Conservation (phyloP, 2,797 vertebrate genomes). For the Ciconia nigra region DNA sequence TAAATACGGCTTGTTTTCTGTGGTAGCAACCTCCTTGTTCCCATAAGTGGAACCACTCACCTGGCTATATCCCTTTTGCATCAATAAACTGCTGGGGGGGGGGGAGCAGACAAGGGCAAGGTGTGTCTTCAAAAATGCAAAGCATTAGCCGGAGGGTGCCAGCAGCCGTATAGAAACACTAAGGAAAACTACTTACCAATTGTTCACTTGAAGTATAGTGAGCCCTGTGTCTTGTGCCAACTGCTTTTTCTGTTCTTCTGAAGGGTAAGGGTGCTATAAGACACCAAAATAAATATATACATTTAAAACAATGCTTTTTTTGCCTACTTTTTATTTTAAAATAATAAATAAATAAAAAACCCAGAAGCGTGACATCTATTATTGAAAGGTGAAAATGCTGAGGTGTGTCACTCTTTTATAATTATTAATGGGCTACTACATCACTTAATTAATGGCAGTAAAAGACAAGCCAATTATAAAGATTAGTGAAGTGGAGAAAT, state of each 20-base stretch:
- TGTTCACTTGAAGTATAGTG: constrained; percentile 99
- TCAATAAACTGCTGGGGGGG: constrained; percentile 75
- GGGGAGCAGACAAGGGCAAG: constrained; percentile 67
- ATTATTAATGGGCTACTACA: constrained; percentile 96
- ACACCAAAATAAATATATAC: constrained; percentile 69
- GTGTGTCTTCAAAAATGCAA: constrained; percentile 76
- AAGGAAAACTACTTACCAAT: constrained; percentile 87
- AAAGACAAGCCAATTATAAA: constrained; percentile 98
- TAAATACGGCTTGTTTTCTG: neutral
- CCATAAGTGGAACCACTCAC: constrained; percentile 29
- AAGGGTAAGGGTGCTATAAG: constrained; percentile 95
- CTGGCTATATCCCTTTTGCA: constrained; percentile 72
- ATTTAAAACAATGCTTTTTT: constrained; percentile 50
- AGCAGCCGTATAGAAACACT: constrained; percentile 71
- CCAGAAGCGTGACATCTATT: constrained; percentile 73
- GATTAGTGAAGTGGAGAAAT: constrained; percentile 97
- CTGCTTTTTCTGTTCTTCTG: constrained; percentile 99
- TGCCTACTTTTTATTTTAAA: constrained; percentile 54
- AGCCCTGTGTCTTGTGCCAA: constrained; percentile 99
- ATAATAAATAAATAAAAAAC: neutral
- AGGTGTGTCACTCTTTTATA: constrained; percentile 83
- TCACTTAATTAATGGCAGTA: constrained; percentile 97
- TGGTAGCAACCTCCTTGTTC: neutral
- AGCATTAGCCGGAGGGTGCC: constrained; percentile 78
- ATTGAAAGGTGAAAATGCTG: constrained; percentile 84